A percentile compares a stretch with the other conserved stretches of the same genome.
phyloP scores from a whole-genome alignment of 2,888 invertebrate species.

The Fragum fragum region DNA sequence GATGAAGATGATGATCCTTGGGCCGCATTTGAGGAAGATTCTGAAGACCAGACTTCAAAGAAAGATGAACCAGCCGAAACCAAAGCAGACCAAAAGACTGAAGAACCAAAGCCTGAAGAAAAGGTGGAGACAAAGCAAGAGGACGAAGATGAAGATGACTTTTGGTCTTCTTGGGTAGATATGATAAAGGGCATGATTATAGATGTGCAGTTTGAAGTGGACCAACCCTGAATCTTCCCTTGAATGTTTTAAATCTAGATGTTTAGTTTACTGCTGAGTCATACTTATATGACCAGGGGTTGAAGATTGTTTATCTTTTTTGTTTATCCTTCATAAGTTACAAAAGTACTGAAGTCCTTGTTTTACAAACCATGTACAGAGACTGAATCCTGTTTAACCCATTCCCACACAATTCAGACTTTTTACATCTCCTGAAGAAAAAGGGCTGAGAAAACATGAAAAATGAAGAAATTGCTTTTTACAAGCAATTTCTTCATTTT shows the following conservation, averaged over 20 bases:
- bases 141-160: constrained; percentile 63
- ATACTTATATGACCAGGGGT: no score
- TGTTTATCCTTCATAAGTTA: no score
- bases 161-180: constrained; percentile 64
- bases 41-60: constrained; percentile 3
- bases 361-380: no score
- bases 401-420: no score
- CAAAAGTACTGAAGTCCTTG: no score
- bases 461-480: no score
- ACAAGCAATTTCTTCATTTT: no score
- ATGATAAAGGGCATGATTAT: constrained; percentile 48
- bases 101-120: constrained; percentile 21
- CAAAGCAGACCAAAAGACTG: constrained; percentile 3
- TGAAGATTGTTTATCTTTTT: no score
- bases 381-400: no score
- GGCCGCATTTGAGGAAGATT: constrained; percentile 42
- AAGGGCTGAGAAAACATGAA: no score
- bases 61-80: neutral
- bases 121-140: constrained; percentile 6
- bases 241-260: neutral
- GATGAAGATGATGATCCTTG: constrained; percentile 55
- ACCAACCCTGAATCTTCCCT: constrained; percentile 12
- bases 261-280: no score
- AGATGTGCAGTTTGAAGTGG: constrained; percentile 42
- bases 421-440: no score